Base-by-base conservation (phyloP, 2,113 vertebrate genomes). In the Peromyscus maniculatus region DNA sequence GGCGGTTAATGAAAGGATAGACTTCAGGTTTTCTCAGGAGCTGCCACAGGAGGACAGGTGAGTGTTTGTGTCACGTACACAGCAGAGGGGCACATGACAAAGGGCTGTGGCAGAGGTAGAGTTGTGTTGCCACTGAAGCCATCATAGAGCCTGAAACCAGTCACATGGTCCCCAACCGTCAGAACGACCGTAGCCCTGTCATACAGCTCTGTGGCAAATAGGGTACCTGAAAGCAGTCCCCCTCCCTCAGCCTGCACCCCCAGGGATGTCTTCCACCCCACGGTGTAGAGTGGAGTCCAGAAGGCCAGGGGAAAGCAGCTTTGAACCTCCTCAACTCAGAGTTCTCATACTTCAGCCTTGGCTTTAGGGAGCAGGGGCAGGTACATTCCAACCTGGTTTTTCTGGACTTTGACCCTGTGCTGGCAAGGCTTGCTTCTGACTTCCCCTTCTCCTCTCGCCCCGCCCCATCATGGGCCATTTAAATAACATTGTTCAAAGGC, bases 401-500 rank as follows among this genome's bases (percentile, higher is more conserved):
- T 82, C 90, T 21, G 36, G 87, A 91, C n/a, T 3, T 55, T 43
- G 83, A 80, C 26, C 28, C 10, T 89, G 24, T 11, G 62, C 39
- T 36, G 36, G 2, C 16, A 83, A 12, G 89, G 52, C 52, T 93
- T 77, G 55, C 49, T 92, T 95, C 72, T 10, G 52, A 82, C 71
- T 3, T 0, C 10, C 74, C 69, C 62, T 66, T 96, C 87, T 12
- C 93, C 93, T 77, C 49, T 64, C 72, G 1, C 78, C 67, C 43
- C 9, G 3, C 79, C 80, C 97, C 95, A 66, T 0, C 28, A 59
- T 5, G 7, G 67, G 67, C 52, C 64, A 69, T 74, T 4, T 95
- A 96, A 97, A 97, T 89, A 79, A 83, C 19, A 66, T 55, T 79
- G 26, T 79, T 86, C 93, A 94, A 94, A 95, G 75, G 91, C 97